A percentile compares a stretch with the other conserved stretches of the same genome.
Conservation (phyloP, 1,140 invertebrate species). For the Dendroctonus valens region DNA sequence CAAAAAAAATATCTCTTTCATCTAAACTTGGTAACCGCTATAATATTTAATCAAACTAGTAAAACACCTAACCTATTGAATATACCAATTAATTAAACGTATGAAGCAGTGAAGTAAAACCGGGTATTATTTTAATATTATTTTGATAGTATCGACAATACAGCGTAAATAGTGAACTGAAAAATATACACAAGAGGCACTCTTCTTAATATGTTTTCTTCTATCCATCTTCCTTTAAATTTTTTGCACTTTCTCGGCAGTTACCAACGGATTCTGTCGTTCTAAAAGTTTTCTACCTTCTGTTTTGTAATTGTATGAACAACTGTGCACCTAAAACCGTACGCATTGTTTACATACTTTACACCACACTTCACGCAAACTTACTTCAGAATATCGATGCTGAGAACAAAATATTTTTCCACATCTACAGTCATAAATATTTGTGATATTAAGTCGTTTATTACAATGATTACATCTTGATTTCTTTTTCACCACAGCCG, state of each 20-base stretch:
- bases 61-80: too few relatives aligned
- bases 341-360: neutral
- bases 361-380: too few relatives aligned
- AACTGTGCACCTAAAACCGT: constrained; percentile 60
- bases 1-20: too few relatives aligned
- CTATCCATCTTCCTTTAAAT: constrained; percentile 25
- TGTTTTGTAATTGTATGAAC: constrained; percentile 77
- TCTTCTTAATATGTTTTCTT: constrained; percentile 4
- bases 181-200: constrained; percentile 31
- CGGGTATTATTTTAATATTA: constrained; percentile 26
- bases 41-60: too few relatives aligned
- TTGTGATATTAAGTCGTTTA: constrained; percentile 69
- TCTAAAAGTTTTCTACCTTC: constrained; percentile 63
- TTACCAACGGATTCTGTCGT: constrained; percentile 66
- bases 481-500: constrained; percentile 47
- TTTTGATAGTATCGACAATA: constrained; percentile 38
- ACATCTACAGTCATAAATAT: constrained; percentile 73
- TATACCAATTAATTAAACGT: constrained; percentile 1
- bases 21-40: too few relatives aligned
- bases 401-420: constrained; percentile 70
- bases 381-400: constrained; percentile 71
- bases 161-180: constrained; percentile 34
- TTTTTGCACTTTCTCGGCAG: constrained; percentile 59
- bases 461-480: constrained; percentile 64
- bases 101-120: constrained; percentile 21